A percentile compares a stretch with the other conserved stretches of the same genome.
Conservation (phyloP, 2,888 invertebrate genomes). For the Pemphredon lugubris region DNA sequence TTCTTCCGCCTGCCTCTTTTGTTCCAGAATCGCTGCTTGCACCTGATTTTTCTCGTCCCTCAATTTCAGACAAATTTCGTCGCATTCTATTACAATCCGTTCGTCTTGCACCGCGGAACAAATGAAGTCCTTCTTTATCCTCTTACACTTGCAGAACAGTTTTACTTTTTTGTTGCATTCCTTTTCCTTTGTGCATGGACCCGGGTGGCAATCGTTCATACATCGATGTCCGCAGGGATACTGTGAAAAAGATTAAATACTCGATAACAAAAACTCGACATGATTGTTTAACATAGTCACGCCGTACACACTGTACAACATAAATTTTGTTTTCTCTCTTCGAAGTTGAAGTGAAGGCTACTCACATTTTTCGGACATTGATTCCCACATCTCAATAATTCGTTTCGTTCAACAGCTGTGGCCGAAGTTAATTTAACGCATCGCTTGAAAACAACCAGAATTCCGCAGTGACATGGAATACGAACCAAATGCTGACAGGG, state of each 20-base stretch:
- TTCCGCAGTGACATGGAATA: constrained; percentile 91
- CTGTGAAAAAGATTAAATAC: constrained; percentile 79
- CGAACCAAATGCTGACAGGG: constrained; percentile 88
- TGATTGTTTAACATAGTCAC: too few relatives aligned
- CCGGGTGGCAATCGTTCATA: constrained; percentile 87
- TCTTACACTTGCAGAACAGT: constrained; percentile 89
- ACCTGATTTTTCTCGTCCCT: constrained; percentile 83
- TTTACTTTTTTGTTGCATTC: constrained; percentile 91
- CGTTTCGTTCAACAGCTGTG: constrained; percentile 80
- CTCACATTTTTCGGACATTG: constrained; percentile 90
- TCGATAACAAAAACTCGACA: background rate
- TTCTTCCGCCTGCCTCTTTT: constrained; percentile 85
- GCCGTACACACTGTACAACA: too few relatives aligned
- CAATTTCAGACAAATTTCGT: constrained; percentile 84
- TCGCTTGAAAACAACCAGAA: constrained; percentile 88
- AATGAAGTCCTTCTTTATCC: constrained; percentile 87
- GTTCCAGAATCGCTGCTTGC: constrained; percentile 83
- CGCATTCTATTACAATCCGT: constrained; percentile 83
- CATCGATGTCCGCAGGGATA: constrained; percentile 93
- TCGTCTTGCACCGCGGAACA: constrained; percentile 77
- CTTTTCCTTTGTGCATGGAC: constrained; percentile 86
- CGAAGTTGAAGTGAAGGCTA: too few relatives aligned
- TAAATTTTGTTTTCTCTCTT: too few relatives aligned
- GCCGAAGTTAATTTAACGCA: constrained; percentile 87
- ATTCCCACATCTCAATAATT: constrained; percentile 86